A percentile compares a stretch with the other conserved stretches of the same genome.
Evolutionary conservation across 2,113 vertebrate genomes (phyloP).

Genomic region (Gasterosteus aculeatus): DNA sequence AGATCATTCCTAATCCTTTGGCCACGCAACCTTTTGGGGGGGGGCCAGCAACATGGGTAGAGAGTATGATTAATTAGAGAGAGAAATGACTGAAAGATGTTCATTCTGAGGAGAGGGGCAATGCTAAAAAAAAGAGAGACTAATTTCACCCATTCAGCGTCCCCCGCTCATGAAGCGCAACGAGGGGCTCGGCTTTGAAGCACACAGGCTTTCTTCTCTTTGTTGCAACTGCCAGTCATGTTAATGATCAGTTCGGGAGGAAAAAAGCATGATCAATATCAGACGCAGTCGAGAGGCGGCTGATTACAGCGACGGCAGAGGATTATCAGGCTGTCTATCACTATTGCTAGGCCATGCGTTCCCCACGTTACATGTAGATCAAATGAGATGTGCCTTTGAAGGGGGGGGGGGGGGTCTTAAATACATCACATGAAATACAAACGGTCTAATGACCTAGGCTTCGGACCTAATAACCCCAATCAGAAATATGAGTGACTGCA

Average conservation of each 20-base stretch:
- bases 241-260: slow-evolving; percentile 75
- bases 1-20: slow-evolving; percentile 75
- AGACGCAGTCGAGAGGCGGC: slow-evolving; percentile 61
- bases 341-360: slow-evolving; percentile 35
- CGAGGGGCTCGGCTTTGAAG: slow-evolving; percentile 62
- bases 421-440: slow-evolving; percentile 19
- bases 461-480: slow-evolving; percentile 1
- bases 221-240: slow-evolving; percentile 78
- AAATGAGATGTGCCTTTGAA: neutral
- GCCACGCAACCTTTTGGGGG: slow-evolving; percentile 62
- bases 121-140: slow-evolving; percentile 68
- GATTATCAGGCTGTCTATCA: slow-evolving; percentile 57
- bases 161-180: slow-evolving; percentile 66
- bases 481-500: neutral
- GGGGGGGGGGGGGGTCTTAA: slow-evolving; percentile 1
- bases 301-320: slow-evolving; percentile 64
- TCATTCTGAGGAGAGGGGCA: slow-evolving; percentile 65
- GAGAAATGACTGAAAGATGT: slow-evolving; percentile 72
- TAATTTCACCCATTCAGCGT: slow-evolving; percentile 65
- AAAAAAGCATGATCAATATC: slow-evolving; percentile 78
- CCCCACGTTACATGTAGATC: slow-evolving; percentile 20
- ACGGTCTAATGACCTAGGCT: neutral
- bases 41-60: slow-evolving; percentile 63
- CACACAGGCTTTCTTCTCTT: slow-evolving; percentile 70
- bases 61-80: slow-evolving; percentile 67